A percentile compares a stretch with the other conserved stretches of the same genome.
These are phyloP conservation scores for Acrossocheilus fasciatus DNA, from an alignment of 2,797 vertebrate species.

Conservation along the genomic window DNA sequence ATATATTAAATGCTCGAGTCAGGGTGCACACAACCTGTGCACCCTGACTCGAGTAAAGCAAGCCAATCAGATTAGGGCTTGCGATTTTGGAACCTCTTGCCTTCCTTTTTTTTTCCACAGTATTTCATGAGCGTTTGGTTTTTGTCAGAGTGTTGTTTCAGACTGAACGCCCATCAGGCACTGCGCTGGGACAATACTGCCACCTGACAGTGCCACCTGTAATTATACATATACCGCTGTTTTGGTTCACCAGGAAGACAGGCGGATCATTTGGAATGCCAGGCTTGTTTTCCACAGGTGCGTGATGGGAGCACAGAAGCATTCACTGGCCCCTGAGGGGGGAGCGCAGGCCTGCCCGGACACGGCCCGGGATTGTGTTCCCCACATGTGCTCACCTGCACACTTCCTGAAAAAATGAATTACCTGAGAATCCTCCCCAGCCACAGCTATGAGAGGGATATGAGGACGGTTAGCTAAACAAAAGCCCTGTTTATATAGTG, in stretches of 20 bases:
- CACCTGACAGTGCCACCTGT: slow-evolving; percentile 61
- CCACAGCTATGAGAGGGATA: slow-evolving; percentile 16
- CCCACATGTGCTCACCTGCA: slow-evolving; percentile 28
- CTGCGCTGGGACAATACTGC: background rate
- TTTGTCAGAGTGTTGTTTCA: background rate
- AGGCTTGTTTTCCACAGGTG: slow-evolving; percentile 18
- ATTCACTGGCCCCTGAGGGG: slow-evolving; percentile 48
- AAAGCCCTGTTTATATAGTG: slow-evolving; percentile 38
- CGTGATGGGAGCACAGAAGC: slow-evolving; percentile 56
- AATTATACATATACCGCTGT: slow-evolving; percentile 62
- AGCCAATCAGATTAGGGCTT: background rate
- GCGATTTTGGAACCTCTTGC: background rate
- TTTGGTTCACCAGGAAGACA: slow-evolving; percentile 60
- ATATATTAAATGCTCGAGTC: background rate
- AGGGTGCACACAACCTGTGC: background rate
- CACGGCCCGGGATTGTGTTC: background rate
- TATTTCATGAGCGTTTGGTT: background rate
- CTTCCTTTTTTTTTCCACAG: background rate
- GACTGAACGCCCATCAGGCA: background rate
- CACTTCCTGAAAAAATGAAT: slow-evolving; percentile 15
- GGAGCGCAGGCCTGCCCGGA: slow-evolving; percentile 16
- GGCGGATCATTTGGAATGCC: slow-evolving; percentile 58
- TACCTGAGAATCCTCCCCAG: slow-evolving; percentile 1
- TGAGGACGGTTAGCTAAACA: slow-evolving; percentile 30
- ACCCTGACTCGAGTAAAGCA: background rate